Base-by-base conservation (phyloP, 1,140 invertebrate species). In the Macrotrachela quadricornifera region DNA sequence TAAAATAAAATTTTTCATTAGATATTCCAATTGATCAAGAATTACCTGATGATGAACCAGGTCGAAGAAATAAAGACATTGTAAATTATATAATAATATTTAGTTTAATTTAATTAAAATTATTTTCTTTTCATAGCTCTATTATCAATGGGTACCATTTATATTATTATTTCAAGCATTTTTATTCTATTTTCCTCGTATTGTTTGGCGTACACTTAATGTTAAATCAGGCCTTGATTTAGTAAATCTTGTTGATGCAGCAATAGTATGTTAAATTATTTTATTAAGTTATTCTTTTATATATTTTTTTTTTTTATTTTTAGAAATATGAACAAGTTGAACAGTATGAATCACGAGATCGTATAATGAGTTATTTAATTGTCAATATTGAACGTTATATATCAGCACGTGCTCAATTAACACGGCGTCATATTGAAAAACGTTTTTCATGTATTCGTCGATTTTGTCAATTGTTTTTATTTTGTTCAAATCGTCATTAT, bases 111-210 rank as follows among this genome's bases (percentile, higher is more conserved):
- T 8, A 30, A 30, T 38, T 38, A 11, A 18, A 47, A n/a, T 44
- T 44, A n/a, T 53, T 46, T 15, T 53, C 45, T 15, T 46, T 40
- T 40, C 51, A 18, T 30, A 53, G 48, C 53, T 57, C 18, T 72
- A 73, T 55, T 72, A 73, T 59, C 71, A 72, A 58, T 72, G 71
- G 71, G 71, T 73, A n/a, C 71, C 71, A 0, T 68, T 71, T 44
- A 61, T 71, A 21, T 56, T 71, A 10, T 53, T 70, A 6, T 54
- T 72, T 14, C 64, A 68, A 59, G 69, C 69, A 8, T 58, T 67
- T n/a, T 58, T 68, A 42, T 71, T 71, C 60, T 61, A 68, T 38
- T 59, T 71, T 30, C 69, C 69, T 10, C 62, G 63, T 49, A 59
- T 64, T 46, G 44, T 70, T 8, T 71, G 65, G 66, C 62, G 62